These are phyloP conservation scores for Lasioglossum oenotherae DNA, from an alignment of 2,888 invertebrate genomes.

Conservation along the genomic window DNA sequence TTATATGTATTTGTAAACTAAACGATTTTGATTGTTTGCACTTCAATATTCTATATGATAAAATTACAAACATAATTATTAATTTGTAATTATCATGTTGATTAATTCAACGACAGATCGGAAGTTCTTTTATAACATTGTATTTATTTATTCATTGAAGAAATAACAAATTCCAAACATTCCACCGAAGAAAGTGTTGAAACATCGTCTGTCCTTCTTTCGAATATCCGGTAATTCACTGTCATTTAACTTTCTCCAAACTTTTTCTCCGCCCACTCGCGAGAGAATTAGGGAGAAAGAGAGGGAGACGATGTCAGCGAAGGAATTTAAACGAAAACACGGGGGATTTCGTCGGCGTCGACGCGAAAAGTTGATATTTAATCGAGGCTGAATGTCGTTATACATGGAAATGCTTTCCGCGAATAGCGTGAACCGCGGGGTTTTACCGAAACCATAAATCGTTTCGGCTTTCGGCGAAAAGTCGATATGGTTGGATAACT, in stretches of 20 bases:
- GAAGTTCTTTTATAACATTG: too few species aligned
- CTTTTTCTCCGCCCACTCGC: not conserved
- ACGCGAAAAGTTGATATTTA: constrained; percentile 33
- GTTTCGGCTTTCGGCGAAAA: constrained; percentile 14
- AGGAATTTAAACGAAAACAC: constrained; percentile 11
- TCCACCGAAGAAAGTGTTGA: not conserved
- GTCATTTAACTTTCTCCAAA: not conserved
- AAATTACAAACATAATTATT: too few species aligned
- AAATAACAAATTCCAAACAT: not conserved
- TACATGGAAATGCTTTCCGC: constrained; percentile 30
- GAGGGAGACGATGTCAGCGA: not conserved
- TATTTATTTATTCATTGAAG: too few species aligned
- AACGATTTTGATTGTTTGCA: too few species aligned
- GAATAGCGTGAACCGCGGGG: not conserved
- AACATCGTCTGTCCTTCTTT: not conserved
- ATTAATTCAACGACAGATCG: too few species aligned
- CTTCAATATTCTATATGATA: too few species aligned
- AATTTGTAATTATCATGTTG: too few species aligned
- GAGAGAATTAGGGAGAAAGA: not conserved
- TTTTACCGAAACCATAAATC: constrained; percentile 16
- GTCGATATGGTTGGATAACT: constrained; percentile 33
- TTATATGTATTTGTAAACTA: too few species aligned
- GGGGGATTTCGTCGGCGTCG: not conserved
- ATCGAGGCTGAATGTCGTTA: constrained; percentile 23
- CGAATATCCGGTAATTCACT: constrained; percentile 1